These are phyloP conservation scores for Plagodis dolabraria DNA, from an alignment of 2,888 invertebrate species.

Conservation along the genomic window DNA sequence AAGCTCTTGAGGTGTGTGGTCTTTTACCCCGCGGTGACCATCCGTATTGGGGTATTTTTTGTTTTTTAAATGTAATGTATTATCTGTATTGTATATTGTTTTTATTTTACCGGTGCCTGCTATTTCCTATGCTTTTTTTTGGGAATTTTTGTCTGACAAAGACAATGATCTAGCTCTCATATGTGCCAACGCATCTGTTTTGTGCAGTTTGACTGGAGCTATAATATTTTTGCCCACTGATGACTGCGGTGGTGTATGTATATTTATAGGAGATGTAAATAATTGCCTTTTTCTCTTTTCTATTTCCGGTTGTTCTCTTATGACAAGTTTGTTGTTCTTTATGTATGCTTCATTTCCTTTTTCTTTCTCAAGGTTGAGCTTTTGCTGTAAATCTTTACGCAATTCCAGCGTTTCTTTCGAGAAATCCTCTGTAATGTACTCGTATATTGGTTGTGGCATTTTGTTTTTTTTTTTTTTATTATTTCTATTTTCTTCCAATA, in stretches of 20 bases:
- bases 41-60: slow-evolving; percentile 18
- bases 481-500: slow-evolving; percentile 21
- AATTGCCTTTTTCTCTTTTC: slow-evolving; percentile 23
- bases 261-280: slow-evolving; percentile 16
- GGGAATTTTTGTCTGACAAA: slow-evolving; percentile 12
- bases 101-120: slow-evolving; percentile 20
- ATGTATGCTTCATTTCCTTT: slow-evolving; percentile 25
- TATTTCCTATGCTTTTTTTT: slow-evolving; percentile 24
- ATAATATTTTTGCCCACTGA: slow-evolving; percentile 5
- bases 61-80: slow-evolving; percentile 1
- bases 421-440: slow-evolving; percentile 30
- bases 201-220: slow-evolving; percentile 22
- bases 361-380: slow-evolving; percentile 21
- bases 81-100: slow-evolving; percentile 1
- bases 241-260: background rate
- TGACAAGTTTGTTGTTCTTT: slow-evolving; percentile 20
- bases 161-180: slow-evolving; percentile 20
- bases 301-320: slow-evolving; percentile 4
- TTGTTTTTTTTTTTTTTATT: slow-evolving; percentile 28
- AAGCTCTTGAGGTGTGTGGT: slow-evolving; percentile 25
- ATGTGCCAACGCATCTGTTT: slow-evolving; percentile 21
- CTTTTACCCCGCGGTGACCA: slow-evolving; percentile 32
- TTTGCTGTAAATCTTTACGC: slow-evolving; percentile 20
- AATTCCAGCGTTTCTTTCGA: slow-evolving; percentile 25
- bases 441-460: slow-evolving; percentile 18